Conservation (phyloP, 2,888 invertebrate genomes). For the Endotricha flammealis region DNA sequence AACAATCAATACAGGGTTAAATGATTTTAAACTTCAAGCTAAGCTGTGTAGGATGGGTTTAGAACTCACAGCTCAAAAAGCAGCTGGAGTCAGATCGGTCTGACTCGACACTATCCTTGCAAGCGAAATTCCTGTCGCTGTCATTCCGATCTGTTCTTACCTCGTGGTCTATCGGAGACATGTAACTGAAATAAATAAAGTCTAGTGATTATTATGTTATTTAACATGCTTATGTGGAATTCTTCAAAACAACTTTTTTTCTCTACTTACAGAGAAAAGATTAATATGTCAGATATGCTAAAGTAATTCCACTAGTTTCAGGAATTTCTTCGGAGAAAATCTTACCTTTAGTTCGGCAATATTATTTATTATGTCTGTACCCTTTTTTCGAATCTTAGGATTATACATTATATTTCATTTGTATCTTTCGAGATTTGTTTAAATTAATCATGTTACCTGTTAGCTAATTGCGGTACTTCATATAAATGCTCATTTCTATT, state of each 20-base stretch:
- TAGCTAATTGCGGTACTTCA: slow-evolving; percentile 86
- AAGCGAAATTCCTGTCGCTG: slow-evolving; percentile 47
- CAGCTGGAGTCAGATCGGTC: slow-evolving; percentile 72
- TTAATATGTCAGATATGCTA: no score
- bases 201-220: no score
- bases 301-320: no score
- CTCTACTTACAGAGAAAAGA: no score
- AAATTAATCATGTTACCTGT: slow-evolving; percentile 41
- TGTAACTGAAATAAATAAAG: slow-evolving; percentile 49
- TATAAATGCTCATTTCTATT: slow-evolving; percentile 89
- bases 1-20: not conserved
- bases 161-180: slow-evolving; percentile 69
- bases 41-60: slow-evolving; percentile 7
- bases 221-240: no score
- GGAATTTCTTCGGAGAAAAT: no score
- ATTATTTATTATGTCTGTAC: no score
- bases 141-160: slow-evolving; percentile 50
- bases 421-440: slow-evolving; percentile 10
- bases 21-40: slow-evolving; percentile 2
- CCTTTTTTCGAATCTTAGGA: no score
- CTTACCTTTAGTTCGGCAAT: no score
- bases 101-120: slow-evolving; percentile 56
- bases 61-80: slow-evolving; percentile 74
- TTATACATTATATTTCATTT: no score
- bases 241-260: no score